These are phyloP conservation scores for Cydia fagiglandana DNA, from an alignment of 1,140 invertebrate genomes.

Conservation along the genomic window DNA sequence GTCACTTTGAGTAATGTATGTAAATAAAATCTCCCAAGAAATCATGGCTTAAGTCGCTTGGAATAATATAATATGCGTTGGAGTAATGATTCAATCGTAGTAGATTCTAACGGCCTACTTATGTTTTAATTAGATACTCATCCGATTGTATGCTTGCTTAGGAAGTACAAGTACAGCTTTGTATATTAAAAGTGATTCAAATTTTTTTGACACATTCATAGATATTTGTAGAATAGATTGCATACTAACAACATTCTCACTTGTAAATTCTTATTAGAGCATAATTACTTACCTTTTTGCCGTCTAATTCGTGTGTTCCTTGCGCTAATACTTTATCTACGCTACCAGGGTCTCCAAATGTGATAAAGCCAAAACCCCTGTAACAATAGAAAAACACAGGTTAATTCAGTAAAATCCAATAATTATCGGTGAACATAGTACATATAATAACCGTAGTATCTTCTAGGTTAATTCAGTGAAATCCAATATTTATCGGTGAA, in stretches of 20 bases:
- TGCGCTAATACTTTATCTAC: conserved; percentile 97
- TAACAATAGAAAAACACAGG: conserved; percentile 80
- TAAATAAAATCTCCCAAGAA: conserved; percentile 49
- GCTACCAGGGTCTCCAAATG: conserved; percentile 94
- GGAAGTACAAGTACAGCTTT: neutral
- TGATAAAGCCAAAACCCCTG: conserved; percentile 99
- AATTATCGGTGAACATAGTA: neutral
- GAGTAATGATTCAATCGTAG: neutral
- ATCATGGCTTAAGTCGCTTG: neutral
- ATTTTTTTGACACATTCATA: no score
- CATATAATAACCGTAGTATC: no score
- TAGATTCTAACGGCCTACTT: neutral
- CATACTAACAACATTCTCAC: no score
- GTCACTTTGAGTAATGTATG: conserved; percentile 47
- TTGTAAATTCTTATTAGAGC: neutral
- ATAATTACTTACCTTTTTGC: conserved; percentile 90
- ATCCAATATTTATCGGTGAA: neutral
- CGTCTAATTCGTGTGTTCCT: conserved; percentile 95
- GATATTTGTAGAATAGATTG: no score
- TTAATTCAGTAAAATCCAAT: neutral
- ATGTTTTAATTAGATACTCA: neutral
- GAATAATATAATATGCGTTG: conserved; percentile 13
- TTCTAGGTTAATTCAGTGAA: conserved; percentile 1
- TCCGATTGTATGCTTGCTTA: neutral
- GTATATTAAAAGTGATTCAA: no score